Percentiles rank a stretch among this genome's conserved stretches.
Conservation (phyloP, 2,888 invertebrate genomes). For the Nineta flava region DNA sequence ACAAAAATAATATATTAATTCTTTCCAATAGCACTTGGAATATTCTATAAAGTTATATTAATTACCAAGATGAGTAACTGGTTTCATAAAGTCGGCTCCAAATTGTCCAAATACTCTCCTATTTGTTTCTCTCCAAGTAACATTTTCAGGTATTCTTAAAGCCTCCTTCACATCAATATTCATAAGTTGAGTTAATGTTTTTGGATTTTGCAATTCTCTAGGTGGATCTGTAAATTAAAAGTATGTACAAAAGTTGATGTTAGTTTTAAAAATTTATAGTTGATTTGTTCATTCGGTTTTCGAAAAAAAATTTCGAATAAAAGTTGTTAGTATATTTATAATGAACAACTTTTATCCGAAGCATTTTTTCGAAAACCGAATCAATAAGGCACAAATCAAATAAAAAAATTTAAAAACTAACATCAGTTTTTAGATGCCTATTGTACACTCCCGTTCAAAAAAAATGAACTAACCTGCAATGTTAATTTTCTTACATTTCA, state of each 20-base stretch:
- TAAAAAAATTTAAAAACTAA: no score
- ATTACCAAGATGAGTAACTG: slow-evolving; percentile 51
- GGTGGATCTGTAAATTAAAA: background rate
- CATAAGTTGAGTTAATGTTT: slow-evolving; percentile 38
- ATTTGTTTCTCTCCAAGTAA: slow-evolving; percentile 49
- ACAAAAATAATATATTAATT: slow-evolving; percentile 5
- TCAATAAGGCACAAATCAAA: no score
- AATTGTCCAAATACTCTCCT: slow-evolving; percentile 40
- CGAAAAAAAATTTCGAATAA: no score
- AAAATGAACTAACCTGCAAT: no score
- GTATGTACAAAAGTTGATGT: background rate
- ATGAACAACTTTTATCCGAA: no score
- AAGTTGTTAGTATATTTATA: no score
- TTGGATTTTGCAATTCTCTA: background rate
- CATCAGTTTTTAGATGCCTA: no score
- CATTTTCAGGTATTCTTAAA: slow-evolving; percentile 43
- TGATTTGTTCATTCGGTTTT: no score
- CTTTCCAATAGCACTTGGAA: slow-evolving; percentile 2
- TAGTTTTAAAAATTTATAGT: no score
- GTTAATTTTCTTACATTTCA: no score
- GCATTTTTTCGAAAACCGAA: no score
- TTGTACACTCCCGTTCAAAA: no score
- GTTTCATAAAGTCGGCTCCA: slow-evolving; percentile 62
- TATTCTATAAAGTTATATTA: background rate
- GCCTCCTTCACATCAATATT: slow-evolving; percentile 49